Conservation (phyloP, 2,797 vertebrate genomes). For the Gymnoscopelus braueri region DNA sequence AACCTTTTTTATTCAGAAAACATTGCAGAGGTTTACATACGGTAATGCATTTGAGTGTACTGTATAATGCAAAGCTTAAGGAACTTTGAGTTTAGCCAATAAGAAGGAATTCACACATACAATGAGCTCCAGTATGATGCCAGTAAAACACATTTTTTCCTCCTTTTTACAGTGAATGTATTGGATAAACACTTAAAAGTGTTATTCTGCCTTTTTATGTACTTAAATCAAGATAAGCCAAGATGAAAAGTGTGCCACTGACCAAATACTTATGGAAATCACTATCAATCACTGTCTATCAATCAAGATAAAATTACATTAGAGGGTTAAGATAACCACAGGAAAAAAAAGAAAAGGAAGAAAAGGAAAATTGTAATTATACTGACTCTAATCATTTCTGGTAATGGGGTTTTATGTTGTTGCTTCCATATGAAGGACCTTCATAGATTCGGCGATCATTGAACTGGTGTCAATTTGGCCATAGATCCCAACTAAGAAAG, state of each 20-base stretch:
- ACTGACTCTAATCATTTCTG: neutral
- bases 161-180: neutral
- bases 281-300: constrained; percentile 7
- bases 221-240: neutral
- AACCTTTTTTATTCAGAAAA: constrained; percentile 60
- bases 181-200: no score
- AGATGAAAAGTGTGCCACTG: constrained; percentile 3
- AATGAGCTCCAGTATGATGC: neutral
- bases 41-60: constrained; percentile 3
- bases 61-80: neutral
- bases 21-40: constrained; percentile 28
- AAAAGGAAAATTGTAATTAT: constrained; percentile 18
- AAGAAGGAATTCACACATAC: constrained; percentile 7
- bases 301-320: constrained; percentile 45
- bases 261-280: neutral
- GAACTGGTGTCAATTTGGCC: constrained; percentile 96
- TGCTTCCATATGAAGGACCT: constrained; percentile 96
- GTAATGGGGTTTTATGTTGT: constrained; percentile 81
- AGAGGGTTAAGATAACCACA: constrained; percentile 23
- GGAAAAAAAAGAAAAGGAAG: constrained; percentile 16
- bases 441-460: constrained; percentile 96
- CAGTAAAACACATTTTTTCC: neutral
- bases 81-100: neutral
- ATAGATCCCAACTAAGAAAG: constrained; percentile 96
- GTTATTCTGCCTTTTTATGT: no score